Conservation (phyloP, 2,797 vertebrate genomes). For the Epinephelus coioides region DNA sequence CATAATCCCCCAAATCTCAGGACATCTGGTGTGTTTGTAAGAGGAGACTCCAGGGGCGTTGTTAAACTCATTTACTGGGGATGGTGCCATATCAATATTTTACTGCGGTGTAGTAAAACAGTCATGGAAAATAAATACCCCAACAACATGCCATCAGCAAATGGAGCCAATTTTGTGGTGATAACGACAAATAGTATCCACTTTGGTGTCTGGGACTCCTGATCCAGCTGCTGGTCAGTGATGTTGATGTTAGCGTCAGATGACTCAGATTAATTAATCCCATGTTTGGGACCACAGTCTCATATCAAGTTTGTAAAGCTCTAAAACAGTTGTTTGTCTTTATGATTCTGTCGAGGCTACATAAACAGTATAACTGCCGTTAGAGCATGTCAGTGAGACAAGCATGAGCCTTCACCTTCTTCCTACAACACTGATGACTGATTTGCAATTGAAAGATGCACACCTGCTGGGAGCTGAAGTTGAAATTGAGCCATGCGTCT, state of each 20-base stretch:
- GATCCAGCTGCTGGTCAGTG: conserved; percentile 23
- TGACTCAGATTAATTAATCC: conserved; percentile 22
- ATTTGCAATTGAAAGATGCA: neutral
- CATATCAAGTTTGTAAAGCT: neutral
- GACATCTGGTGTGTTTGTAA: conserved; percentile 60
- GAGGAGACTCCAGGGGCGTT: conserved; percentile 38
- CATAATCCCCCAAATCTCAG: conserved; percentile 58
- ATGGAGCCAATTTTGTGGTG: conserved; percentile 21
- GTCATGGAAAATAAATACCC: conserved; percentile 47
- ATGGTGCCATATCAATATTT: conserved; percentile 54
- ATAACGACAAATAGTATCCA: neutral
- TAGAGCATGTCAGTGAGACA: no score
- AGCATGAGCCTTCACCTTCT: neutral
- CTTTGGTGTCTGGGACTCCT: conserved; percentile 9
- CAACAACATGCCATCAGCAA: conserved; percentile 6
- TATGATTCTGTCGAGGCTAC: neutral
- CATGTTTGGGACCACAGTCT: neutral
- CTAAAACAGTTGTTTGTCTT: neutral
- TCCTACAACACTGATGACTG: neutral
- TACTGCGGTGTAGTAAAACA: conserved; percentile 29
- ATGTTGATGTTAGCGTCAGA: conserved; percentile 15
- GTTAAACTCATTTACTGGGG: conserved; percentile 51
- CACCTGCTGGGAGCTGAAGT: neutral
- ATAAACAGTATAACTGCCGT: no score
- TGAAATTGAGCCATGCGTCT: neutral